phyloP scores from a whole-genome alignment of 1,140 invertebrate genomes.

The Drosophila varians region DNA sequence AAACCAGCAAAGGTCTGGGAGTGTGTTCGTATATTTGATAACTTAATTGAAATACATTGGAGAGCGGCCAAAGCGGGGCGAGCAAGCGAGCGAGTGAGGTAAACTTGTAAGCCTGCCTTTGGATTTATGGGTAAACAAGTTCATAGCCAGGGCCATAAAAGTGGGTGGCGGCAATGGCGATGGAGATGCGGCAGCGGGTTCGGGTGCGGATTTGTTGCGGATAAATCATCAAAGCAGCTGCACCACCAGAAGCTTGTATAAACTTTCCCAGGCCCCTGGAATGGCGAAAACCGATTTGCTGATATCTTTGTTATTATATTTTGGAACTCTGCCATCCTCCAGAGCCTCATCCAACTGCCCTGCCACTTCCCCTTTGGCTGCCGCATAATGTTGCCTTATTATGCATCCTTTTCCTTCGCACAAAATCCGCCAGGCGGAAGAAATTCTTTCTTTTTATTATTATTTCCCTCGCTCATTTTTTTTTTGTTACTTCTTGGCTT shows the following conservation, averaged over 20 bases:
- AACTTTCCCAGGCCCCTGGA: conserved; percentile 22
- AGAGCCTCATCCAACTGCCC: no score
- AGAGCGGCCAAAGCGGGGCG: conserved; percentile 55
- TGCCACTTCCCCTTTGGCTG: not conserved
- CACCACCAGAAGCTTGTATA: conserved; percentile 21
- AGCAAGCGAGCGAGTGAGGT: no score
- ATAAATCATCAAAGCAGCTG: conserved; percentile 57
- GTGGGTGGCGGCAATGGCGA: not conserved
- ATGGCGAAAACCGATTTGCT: conserved; percentile 36
- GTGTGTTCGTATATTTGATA: conserved; percentile 60
- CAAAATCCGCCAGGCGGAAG: conserved; percentile 20
- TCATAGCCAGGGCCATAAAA: conserved; percentile 43
- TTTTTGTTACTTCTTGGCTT: conserved; percentile 14
- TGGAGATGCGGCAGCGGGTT: no score
- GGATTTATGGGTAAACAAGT: conserved; percentile 77
- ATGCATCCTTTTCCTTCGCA: conserved; percentile 33
- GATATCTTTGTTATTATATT: conserved; percentile 51
- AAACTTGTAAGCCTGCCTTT: conserved; percentile 53
- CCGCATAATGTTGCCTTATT: conserved; percentile 54
- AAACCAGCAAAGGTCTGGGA: conserved; percentile 7
- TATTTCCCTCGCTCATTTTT: conserved; percentile 16
- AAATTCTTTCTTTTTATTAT: conserved; percentile 44
- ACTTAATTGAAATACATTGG: conserved; percentile 80
- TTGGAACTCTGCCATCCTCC: conserved; percentile 47
- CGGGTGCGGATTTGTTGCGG: conserved; percentile 8